Evolutionary conservation across 2,797 vertebrate genomes (phyloP).

Genomic region (Chiloscyllium punctatum): DNA sequence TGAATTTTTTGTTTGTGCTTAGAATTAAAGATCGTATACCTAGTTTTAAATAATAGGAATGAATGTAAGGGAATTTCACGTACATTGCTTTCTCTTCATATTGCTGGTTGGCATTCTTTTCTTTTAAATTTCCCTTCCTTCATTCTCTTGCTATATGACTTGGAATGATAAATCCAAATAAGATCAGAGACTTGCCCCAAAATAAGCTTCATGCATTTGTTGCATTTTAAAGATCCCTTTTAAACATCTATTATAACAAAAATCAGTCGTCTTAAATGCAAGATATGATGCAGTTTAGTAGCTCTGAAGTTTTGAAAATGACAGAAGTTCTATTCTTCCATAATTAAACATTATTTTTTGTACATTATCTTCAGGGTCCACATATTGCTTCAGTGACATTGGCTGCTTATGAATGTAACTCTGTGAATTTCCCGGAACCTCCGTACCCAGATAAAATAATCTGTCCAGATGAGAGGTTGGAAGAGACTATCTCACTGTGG

Average conservation of each 20-base stretch:
- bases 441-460: slow-evolving; percentile 93
- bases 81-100: not conserved
- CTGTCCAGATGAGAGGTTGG: slow-evolving; percentile 71
- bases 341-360: not conserved
- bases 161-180: too few species aligned
- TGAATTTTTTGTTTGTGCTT: not conserved
- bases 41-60: not conserved
- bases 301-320: not conserved
- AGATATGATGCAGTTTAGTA: not conserved
- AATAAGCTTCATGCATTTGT: not conserved
- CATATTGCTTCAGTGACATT: slow-evolving; percentile 95
- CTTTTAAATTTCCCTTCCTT: not conserved
- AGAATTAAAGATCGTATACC: not conserved
- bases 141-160: not conserved
- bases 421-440: slow-evolving; percentile 94
- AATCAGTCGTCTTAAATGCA: not conserved
- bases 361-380: slow-evolving; percentile 61
- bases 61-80: not conserved
- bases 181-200: too few species aligned
- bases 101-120: not conserved
- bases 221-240: not conserved
- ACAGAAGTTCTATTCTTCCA: not conserved
- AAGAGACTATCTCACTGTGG: slow-evolving; percentile 77
- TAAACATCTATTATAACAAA: not conserved
- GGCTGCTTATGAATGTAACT: slow-evolving; percentile 95